Base-by-base conservation (phyloP, 2,888 invertebrate genomes). In the Onchidella celtica region DNA sequence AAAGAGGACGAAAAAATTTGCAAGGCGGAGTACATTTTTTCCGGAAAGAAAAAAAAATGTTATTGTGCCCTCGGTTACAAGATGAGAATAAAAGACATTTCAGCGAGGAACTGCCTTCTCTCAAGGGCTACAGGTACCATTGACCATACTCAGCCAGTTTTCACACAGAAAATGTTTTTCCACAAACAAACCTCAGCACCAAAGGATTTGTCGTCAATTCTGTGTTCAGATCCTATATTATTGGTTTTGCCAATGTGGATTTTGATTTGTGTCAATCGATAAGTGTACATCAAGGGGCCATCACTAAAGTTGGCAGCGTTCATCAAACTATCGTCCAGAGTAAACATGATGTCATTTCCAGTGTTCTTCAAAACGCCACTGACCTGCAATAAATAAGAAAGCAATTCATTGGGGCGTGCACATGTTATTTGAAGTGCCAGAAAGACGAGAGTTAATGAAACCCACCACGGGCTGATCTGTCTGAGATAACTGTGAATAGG, bases 181-280 rank as follows among this genome's bases (percentile, higher is more conserved):
- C n/a, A n/a, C 47, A 47, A 6, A 47, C 83, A 95, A 94, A 99
- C 99, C 96, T 99, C 99, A 79, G 98, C 99, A 17, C 99, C 99
- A 94, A 99, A 99, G 75, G 97, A 96, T 92, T 97, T 97, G 87
- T 98, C 97, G 92, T 98, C 98, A 91, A 99, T 97, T 79, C 97
- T 97, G 93, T 99, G 99, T 93, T 99, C 99, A 14, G 99, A 99
- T n/a, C 99, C 99, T 88, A 96, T 96, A 92, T 97, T 96, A 94
- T 98, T 97, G 27, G 86, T 85, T 86, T 97, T 88, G 55, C 92
- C 92, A 78, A 92, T 92, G 83, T 92, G 92, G 11, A 92, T 95
- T 94, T 98, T 97, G 88, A 98, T 97, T 94, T 98, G 98, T 92
- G 97, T 97, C 93, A 98, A 97, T 94, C 97, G 97, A 94, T 98